Evolutionary conservation across 2,888 invertebrate species (phyloP), one percentile per base, ranked within the genome.

Genomic region (Carpatolechia fugitivella): DNA sequence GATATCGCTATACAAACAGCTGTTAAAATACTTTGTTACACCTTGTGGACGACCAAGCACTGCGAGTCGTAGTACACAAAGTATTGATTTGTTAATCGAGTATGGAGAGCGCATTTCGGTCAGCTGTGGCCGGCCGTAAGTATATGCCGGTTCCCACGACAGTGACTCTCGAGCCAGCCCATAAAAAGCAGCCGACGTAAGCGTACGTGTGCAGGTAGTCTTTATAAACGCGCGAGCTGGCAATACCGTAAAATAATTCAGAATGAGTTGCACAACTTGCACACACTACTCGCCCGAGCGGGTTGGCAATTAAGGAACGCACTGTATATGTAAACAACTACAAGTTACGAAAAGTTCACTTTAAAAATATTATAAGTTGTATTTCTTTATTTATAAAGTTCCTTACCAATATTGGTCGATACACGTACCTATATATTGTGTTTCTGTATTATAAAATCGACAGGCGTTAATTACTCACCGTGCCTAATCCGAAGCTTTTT

Each of bases 51-150:
- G 18, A 16, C 33, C 82, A 75, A 80, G 82, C 79, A 83, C 77
- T 79, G 80, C 75, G 59, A 70, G 78, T 74, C 70, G 78, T 76
- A 73, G 74, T 80, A 78, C 70, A 76, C 76, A 65, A 58, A 68
- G 83, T 85, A 85, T 89, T 83, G 90, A 90, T 90, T 89, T 84
- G 86, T 88, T 83, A 84, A 87, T 88, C 85, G 82, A 71, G 82
- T 87, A 88, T 82, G 85, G 84, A 86, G 85, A 86, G 80, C 90
- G 89, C 87, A 89, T 88, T 91, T 90, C 84, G 89, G 89, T 87
- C 89, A 89, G 89, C 88, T 87, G 89, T 83, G 77, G 80, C 77
- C 75, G 77, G 72, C 64, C 70, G 80, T 85, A 87, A 87, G 90
- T 85, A 78, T 82, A 86, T 85, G 90, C 85, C 75, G 82, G 87